Conservation (phyloP, 2,797 vertebrate species). For the Alosa sapidissima region DNA sequence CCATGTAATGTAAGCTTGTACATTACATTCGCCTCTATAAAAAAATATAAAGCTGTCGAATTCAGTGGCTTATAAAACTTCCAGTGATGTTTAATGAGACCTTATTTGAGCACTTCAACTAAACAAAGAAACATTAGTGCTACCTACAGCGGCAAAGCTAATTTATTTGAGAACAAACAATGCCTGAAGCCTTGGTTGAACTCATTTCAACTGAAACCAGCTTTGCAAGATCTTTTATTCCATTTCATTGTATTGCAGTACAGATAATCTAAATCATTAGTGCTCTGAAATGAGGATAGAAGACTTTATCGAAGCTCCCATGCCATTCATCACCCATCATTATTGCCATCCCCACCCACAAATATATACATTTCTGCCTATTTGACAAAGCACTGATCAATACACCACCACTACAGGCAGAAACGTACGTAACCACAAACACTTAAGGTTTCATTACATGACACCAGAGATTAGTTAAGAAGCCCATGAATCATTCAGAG, state of each 20-base stretch:
- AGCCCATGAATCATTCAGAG: background rate
- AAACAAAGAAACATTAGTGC: background rate
- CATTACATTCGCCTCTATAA: background rate
- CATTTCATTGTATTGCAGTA: background rate
- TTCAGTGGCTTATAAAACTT: background rate
- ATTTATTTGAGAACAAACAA: background rate
- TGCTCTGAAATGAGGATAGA: background rate
- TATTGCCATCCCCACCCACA: background rate
- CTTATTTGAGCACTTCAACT: background rate
- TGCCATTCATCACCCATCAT: background rate
- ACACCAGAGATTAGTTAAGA: background rate
- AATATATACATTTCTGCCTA: background rate
- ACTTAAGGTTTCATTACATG: background rate
- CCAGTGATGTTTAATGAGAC: background rate
- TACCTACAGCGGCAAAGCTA: background rate
- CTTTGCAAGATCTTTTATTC: background rate
- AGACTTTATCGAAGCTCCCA: background rate
- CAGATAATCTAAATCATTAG: background rate
- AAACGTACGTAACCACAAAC: conserved; percentile 1
- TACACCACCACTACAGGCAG: background rate
- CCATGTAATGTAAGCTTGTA: background rate
- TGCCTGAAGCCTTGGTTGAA: conserved; percentile 24
- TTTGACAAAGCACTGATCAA: conserved; percentile 21
- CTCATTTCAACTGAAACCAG: conserved; percentile 18
- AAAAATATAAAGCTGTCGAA: background rate